Conservation (phyloP, 2,888 invertebrate genomes). For the Agrenia bidenticulata region DNA sequence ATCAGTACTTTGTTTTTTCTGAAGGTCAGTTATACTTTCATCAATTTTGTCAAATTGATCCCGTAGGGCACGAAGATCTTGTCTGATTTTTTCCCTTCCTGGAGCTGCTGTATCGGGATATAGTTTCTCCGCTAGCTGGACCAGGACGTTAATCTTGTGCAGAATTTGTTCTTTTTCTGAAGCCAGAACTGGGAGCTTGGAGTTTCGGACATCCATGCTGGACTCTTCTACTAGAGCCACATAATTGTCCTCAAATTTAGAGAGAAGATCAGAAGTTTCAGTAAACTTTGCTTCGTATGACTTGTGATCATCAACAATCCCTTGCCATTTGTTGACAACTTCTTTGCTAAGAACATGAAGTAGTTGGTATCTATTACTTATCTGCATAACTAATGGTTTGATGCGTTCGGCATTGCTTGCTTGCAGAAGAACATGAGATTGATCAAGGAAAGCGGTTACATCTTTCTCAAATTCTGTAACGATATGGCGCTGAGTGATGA, state of each 20-base stretch:
- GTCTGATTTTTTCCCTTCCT: constrained; percentile 85
- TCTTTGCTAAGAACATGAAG: constrained; percentile 80
- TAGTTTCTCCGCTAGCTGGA: constrained; percentile 81
- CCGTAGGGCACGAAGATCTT: constrained; percentile 75
- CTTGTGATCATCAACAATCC: constrained; percentile 78
- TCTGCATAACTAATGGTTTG: constrained; percentile 82
- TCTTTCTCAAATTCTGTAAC: constrained; percentile 78
- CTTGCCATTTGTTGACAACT: constrained; percentile 79
- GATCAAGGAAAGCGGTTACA: constrained; percentile 84
- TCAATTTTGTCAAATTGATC: constrained; percentile 59
- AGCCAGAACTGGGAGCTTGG: constrained; percentile 59
- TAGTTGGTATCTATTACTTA: constrained; percentile 82
- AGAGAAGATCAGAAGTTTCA: constrained; percentile 75
- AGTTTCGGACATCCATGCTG: constrained; percentile 58
- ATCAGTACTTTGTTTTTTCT: constrained; percentile 71
- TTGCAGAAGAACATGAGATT: constrained; percentile 81
- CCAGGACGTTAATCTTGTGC: constrained; percentile 71
- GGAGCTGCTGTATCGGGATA: constrained; percentile 88
- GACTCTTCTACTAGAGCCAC: constrained; percentile 66
- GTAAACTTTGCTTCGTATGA: constrained; percentile 73
- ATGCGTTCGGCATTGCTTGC: constrained; percentile 80
- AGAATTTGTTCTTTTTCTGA: constrained; percentile 83
- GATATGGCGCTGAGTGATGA: constrained; percentile 72
- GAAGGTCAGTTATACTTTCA: constrained; percentile 75
- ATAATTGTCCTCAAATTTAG: constrained; percentile 72